Evolutionary conservation across 2,113 vertebrate species (phyloP).

Genomic region (Oncorhynchus tshawytscha): DNA sequence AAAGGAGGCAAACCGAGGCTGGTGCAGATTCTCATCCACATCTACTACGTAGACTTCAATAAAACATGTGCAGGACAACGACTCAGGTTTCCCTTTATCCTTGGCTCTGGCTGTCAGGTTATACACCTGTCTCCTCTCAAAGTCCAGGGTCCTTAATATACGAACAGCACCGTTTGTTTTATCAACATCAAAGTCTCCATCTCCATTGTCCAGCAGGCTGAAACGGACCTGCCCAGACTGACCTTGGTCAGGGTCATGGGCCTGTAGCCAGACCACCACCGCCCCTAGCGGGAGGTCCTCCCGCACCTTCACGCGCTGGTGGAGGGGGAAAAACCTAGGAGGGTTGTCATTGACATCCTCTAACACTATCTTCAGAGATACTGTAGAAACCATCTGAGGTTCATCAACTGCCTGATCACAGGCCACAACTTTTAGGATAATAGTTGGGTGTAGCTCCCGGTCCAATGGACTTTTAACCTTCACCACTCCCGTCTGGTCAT

Average conservation of each 20-base stretch:
- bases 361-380: constrained; percentile 74
- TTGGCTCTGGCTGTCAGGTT: constrained; percentile 80
- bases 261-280: constrained; percentile 79
- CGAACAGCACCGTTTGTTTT: constrained; percentile 81
- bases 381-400: constrained; percentile 72
- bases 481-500: constrained; percentile 76
- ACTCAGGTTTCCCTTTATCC: constrained; percentile 79
- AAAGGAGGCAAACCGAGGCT: constrained; percentile 76
- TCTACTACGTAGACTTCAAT: constrained; percentile 80
- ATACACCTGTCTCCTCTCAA: constrained; percentile 80
- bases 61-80: constrained; percentile 76
- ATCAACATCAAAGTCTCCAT: constrained; percentile 80
- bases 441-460: constrained; percentile 65
- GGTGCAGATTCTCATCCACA: constrained; percentile 82
- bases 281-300: constrained; percentile 83
- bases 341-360: constrained; percentile 85
- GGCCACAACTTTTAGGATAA: constrained; percentile 78
- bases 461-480: constrained; percentile 70
- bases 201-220: constrained; percentile 75
- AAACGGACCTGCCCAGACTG: constrained; percentile 80
- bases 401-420: constrained; percentile 76
- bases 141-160: constrained; percentile 77
- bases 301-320: constrained; percentile 76
- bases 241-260: constrained; percentile 79
- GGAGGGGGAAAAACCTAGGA: constrained; percentile 77